These are phyloP conservation scores for Mus spretus DNA, from an alignment of 2,797 vertebrate species.

Conservation along the genomic window DNA sequence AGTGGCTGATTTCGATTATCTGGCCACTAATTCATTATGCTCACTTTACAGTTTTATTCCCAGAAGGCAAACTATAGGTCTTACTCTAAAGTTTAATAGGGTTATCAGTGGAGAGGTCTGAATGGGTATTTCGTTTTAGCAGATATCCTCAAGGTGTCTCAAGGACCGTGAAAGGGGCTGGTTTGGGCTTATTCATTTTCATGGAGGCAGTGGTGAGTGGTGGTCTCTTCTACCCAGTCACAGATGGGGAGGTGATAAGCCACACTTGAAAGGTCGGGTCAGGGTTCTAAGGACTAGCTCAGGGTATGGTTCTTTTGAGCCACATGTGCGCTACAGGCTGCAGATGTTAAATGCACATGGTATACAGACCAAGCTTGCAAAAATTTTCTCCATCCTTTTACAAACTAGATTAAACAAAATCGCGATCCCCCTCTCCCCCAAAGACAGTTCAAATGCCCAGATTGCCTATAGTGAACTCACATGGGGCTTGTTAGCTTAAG, in stretches of 20 bases:
- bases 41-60: conserved; percentile 44
- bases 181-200: not conserved
- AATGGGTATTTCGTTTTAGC: not conserved
- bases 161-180: not conserved
- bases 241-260: not conserved
- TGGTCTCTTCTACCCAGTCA: not conserved
- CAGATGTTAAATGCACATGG: not conserved
- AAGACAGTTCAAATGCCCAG: conserved; percentile 19
- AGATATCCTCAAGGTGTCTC: not conserved
- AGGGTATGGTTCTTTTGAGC: not conserved
- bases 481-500: conserved; percentile 20
- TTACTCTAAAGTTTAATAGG: not conserved
- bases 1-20: conserved; percentile 32
- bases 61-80: conserved; percentile 1
- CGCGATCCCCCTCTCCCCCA: not conserved
- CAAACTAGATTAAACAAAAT: conserved; percentile 25
- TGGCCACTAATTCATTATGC: conserved; percentile 32
- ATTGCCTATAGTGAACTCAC: not conserved
- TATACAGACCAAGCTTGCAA: not conserved
- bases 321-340: not conserved
- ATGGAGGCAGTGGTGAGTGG: not conserved
- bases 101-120: not conserved
- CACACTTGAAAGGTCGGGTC: conserved; percentile 9
- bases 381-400: not conserved
- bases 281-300: conserved; percentile 16